Base-by-base conservation (phyloP, 2,797 vertebrate genomes). In the Merluccius polli region DNA sequence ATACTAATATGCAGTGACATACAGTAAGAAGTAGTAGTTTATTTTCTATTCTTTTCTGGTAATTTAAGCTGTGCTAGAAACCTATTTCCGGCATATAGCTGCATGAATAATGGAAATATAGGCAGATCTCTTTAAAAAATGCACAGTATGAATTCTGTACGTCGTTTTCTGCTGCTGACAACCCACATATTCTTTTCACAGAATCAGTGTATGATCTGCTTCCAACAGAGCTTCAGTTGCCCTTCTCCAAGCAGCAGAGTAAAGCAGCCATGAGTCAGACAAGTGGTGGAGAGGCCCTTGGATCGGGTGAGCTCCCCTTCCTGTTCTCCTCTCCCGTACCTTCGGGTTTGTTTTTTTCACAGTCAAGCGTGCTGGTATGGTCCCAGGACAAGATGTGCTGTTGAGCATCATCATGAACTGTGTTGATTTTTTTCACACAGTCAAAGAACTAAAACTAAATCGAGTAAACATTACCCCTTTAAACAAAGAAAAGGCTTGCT, bases 121-220 rank as follows among this genome's bases (percentile, higher is more conserved):
- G 52, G 52, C 52, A 21, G 18, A 18, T 59, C 21, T 59, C 21
- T 59, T 52, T 16, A 52, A 52, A 18, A 52, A 52, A 18, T 21
- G 12, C 41, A 44, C 44, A 21, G 44, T 21, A n/a, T 65, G 59
- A 65, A 65, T 65, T 27, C 11, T 65, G n/a, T 65, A 11, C 12
- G 9, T 65, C 4, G n/a, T 70, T 75, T 65, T 68, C 24, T 74
- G 24, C 30, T 70, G 3, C 68, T 52, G 59, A 68, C 76, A 48
- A 76, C 35, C 75, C 65, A 38, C 7, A 29, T 38, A 7, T 71
- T 41, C 75, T 84, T 41, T 78, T 72, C 76, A 81, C 89, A 99
- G 98, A 97, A 90, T 97, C 95, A 79, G 96, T 97, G 90, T 98
- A 97, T 98, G 97, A 98, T 91, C 96, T 97, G 95, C 96, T 98